phyloP scores from a whole-genome alignment of 30 jellyfish, hydroid and myxozoan species.

The Pelagia noctiluca region DNA sequence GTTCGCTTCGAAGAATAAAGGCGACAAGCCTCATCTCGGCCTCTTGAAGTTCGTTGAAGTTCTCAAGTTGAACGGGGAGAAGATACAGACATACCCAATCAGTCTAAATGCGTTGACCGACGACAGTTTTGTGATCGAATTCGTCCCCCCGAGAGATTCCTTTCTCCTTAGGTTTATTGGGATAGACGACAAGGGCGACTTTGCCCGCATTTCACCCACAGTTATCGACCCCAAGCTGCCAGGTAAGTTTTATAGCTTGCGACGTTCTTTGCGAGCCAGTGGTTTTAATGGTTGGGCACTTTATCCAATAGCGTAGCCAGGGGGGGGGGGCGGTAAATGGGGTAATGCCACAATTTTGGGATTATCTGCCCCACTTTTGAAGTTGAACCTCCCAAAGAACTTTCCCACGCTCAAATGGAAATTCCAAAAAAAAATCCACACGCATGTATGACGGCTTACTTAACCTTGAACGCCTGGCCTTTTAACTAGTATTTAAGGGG shows the following conservation, averaged over 20 bases:
- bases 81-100: slow-evolving; percentile 21
- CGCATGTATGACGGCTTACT: too few relatives aligned
- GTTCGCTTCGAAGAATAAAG: slow-evolving; percentile 41
- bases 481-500: too few relatives aligned
- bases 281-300: too few relatives aligned
- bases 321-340: too few relatives aligned
- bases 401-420: too few relatives aligned
- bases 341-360: too few relatives aligned
- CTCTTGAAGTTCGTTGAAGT: slow-evolving; percentile 55
- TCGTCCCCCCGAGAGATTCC: slow-evolving; percentile 62
- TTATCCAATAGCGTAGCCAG: too few relatives aligned
- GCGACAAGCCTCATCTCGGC: slow-evolving; percentile 34
- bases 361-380: too few relatives aligned
- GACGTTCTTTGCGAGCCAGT: background rate
- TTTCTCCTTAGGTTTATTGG: slow-evolving; percentile 74
- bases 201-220: slow-evolving; percentile 70
- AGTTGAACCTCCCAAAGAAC: too few relatives aligned
- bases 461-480: too few relatives aligned
- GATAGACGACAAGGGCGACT: slow-evolving; percentile 56
- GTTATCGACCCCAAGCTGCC: slow-evolving; percentile 67
- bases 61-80: slow-evolving; percentile 33
- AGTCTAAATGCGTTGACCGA: slow-evolving; percentile 29
- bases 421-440: too few relatives aligned
- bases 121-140: slow-evolving; percentile 52
- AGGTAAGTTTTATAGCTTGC: slow-evolving; percentile 30